Evolutionary conservation across 2,797 vertebrate genomes (phyloP), one percentile per base, ranked within the genome.

Genomic region (Microctenopoma stevenorrisi): DNA sequence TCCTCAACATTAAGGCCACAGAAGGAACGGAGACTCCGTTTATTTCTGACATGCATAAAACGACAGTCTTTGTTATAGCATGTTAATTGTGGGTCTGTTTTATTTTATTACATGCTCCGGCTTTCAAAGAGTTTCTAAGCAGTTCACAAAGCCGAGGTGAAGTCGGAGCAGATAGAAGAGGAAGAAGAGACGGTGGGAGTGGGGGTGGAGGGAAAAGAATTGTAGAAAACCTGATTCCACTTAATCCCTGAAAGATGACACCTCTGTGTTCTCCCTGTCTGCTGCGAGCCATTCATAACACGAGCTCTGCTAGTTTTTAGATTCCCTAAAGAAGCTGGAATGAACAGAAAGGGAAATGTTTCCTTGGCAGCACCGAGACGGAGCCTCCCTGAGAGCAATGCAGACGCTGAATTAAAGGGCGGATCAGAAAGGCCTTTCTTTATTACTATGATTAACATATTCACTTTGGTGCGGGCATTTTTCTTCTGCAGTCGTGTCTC

Each of bases 361-460:
- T 76, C 64, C 77, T 68, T 81, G 86, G 88, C 83, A 84, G 64
- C 7, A 7, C 60, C 52, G 85, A 82, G 79, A 57, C 1, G 75
- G 78, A 87, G 76, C 77, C 82, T 86, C 81, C 76, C 72, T 52
- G 78, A 83, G 37, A 78, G 79, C 67, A 33, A 63, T 38, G 54
- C 79, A 86, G 78, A 82, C 62, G 4, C 33, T 68, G 78, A 86
- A 90, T 91, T 91, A 90, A 88, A 89, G 84, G 88, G 88, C 57
- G 60, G 81, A 81, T 77, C 76, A 76, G 57, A 79, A 79, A 80
- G 28, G 63, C 54, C 37, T 84, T 81, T 84, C 72, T 83, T 69
- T 78, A 83, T 82, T 72, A 86, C 87, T 90, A 83, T 89, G 84
- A 91, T 90, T 87, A 89, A 77, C 71, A 74, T 83, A 68, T 88